Evolutionary conservation across 2,113 vertebrate genomes (phyloP), one percentile per base, ranked within the genome.

Genomic region (Parotia lawesii): DNA sequence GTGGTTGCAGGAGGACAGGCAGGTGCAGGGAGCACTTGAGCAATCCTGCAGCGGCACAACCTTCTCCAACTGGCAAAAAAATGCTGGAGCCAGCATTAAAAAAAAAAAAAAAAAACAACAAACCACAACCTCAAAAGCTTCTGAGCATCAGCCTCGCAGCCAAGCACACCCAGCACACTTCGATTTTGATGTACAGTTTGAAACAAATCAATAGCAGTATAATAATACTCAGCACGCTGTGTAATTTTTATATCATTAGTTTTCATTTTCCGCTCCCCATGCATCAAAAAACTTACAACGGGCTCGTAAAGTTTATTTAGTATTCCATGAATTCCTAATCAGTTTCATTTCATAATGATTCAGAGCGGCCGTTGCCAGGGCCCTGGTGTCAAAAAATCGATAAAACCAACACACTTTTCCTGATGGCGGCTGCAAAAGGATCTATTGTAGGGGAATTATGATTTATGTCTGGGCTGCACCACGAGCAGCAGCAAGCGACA

Each of bases 301-400:
- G 98, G 97, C 98, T 98, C 98, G 96, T 99, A 98, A 99, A 99
- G 98, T 99, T 99, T 99, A 99, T 99, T 99, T 99, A 98, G 98
- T 99, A 99, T 99, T 99, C 99, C 98, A 99, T 99, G 98, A 99
- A 99, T 99, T 99, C 98, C 98, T 99, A 98, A 99, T 99, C 98
- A 99, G 98, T 99, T 99, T 98, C 98, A 98, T 99, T 99, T 99
- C 98, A 98, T 99, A 99, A 99, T 99, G 98, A 99, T 99, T 98
- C 98, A 99, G 98, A 97, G 98, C 96, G 93, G 98, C 97, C 96
- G 96, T 97, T 98, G 98, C 97, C 97, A 97, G 97, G 98, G 98
- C 98, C 97, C 98, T 93, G 94, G 96, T 98, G 98, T 98, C 98
- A 98, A 98, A 98, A 99, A 99, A 99, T 99, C 99, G 98, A 99